phyloP scores from a whole-genome alignment of 2,888 invertebrate genomes.

The Rosalia funebris region DNA sequence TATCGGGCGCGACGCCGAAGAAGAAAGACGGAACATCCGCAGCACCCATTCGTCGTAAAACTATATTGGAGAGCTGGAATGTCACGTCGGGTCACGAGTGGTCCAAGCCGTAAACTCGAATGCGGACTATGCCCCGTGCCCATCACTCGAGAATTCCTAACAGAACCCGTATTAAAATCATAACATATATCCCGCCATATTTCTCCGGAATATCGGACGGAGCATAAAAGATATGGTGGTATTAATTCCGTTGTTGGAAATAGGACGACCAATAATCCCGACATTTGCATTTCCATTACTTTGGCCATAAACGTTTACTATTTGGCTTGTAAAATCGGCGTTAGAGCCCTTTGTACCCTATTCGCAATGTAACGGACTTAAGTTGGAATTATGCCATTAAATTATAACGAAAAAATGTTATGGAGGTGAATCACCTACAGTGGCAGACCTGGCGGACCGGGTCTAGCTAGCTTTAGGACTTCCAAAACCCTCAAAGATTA shows the following conservation, averaged over 20 bases:
- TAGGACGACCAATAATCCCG: neutral
- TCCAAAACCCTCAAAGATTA: no score
- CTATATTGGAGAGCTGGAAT: slow-evolving; percentile 44
- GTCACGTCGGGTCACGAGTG: slow-evolving; percentile 37
- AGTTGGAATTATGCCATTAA: no score
- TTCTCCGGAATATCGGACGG: slow-evolving; percentile 6
- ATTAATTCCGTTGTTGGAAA: slow-evolving; percentile 1
- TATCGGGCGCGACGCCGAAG: neutral
- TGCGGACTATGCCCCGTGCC: slow-evolving; percentile 9
- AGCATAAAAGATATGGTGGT: slow-evolving; percentile 1
- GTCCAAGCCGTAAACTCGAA: slow-evolving; percentile 32
- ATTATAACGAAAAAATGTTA: no score
- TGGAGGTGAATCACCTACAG: no score
- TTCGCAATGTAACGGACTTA: no score
- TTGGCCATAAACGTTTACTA: neutral
- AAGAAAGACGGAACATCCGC: slow-evolving; percentile 35
- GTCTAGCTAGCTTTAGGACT: no score
- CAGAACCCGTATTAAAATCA: slow-evolving; percentile 24
- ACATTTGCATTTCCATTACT: slow-evolving; percentile 1
- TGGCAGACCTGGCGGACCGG: no score
- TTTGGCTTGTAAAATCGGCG: no score
- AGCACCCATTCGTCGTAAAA: slow-evolving; percentile 42
- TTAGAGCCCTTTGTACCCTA: no score
- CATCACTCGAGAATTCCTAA: slow-evolving; percentile 21
- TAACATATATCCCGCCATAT: slow-evolving; percentile 9